Evolutionary conservation across 2,113 vertebrate genomes (phyloP).

Genomic region (Myotis yumanensis): DNA sequence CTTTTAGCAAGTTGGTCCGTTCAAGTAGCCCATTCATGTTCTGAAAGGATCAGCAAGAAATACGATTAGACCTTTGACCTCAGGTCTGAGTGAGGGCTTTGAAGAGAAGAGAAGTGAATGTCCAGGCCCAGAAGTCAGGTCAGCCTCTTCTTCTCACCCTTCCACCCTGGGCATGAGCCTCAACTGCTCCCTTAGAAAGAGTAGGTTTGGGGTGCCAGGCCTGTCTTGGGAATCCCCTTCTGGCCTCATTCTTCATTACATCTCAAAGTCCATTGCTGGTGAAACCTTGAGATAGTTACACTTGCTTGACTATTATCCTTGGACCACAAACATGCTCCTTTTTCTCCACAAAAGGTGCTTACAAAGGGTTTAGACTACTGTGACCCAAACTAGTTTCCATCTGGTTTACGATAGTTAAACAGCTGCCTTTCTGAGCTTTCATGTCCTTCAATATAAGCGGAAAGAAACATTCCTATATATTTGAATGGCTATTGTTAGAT

Average conservation of each 20-base stretch:
- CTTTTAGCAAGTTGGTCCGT: constrained; percentile 50
- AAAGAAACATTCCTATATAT: background rate
- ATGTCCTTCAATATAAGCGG: background rate
- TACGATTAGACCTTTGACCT: constrained; percentile 60
- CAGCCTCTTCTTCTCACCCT: background rate
- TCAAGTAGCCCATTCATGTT: constrained; percentile 60
- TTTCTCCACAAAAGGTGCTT: background rate
- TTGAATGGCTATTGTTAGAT: background rate
- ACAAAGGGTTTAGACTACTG: background rate
- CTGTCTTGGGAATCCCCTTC: background rate
- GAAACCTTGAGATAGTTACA: background rate
- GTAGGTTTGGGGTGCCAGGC: background rate
- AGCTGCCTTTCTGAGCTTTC: background rate
- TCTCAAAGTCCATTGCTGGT: background rate
- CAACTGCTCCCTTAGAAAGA: background rate
- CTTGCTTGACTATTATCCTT: background rate
- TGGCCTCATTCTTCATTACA: background rate
- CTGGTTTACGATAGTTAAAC: background rate
- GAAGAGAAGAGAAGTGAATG: background rate
- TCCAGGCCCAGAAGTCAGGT: background rate
- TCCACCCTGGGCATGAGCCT: rapidly evolving
- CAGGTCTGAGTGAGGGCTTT: background rate
- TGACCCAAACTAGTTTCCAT: background rate
- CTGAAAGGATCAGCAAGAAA: constrained; percentile 49
- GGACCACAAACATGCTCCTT: background rate